Conservation (phyloP, 2,113 vertebrate genomes). For the cattle (Bos taurus) region DNA sequence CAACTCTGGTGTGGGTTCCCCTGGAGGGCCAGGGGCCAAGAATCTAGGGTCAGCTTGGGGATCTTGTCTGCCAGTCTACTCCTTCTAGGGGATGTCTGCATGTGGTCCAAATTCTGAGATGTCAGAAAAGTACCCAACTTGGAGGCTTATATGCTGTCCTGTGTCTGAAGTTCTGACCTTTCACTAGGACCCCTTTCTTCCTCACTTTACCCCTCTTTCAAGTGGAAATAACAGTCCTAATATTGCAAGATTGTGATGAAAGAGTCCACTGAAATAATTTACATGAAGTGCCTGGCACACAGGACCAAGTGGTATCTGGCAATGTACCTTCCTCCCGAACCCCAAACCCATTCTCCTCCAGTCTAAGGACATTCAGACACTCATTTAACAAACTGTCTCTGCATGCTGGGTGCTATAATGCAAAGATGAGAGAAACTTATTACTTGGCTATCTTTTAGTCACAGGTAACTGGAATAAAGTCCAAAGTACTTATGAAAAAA, state of each 20-base stretch:
- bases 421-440: background rate
- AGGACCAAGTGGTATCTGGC: background rate
- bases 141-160: background rate
- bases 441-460: background rate
- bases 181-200: background rate
- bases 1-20: background rate
- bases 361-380: background rate
- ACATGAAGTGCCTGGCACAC: background rate
- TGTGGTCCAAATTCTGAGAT: background rate
- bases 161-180: background rate
- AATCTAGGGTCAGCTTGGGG: background rate
- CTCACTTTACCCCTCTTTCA: background rate
- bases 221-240: background rate
- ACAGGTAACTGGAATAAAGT: background rate
- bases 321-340: background rate
- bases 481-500: background rate
- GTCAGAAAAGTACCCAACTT: background rate
- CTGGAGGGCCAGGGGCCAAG: background rate
- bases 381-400: background rate
- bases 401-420: no score
- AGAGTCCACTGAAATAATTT: background rate
- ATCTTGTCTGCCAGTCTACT: background rate
- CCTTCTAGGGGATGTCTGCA: rapidly evolving
- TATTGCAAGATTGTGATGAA: background rate
- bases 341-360: background rate